A percentile compares a stretch with the other conserved stretches of the same genome.
Conservation (phyloP, 2,888 invertebrate species). For the Apodemia duryi region DNA sequence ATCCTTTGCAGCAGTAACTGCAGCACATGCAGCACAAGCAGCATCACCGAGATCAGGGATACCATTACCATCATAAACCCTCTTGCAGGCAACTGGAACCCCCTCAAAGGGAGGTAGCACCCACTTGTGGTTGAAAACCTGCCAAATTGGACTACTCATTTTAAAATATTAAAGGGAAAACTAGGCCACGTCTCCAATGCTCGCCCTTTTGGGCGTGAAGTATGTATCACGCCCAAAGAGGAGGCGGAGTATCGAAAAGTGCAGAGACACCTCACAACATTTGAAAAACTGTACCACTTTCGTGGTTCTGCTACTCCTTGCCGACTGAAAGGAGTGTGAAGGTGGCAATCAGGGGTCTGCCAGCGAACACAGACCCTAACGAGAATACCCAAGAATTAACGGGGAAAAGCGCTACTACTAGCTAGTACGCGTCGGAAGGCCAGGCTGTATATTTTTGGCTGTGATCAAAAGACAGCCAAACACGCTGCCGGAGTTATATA, state of each 20-base stretch:
- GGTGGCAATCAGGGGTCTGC: slow-evolving; percentile 29
- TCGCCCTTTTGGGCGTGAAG: background rate
- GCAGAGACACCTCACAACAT: background rate
- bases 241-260: background rate
- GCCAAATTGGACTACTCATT: no score
- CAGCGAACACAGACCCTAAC: slow-evolving; percentile 21
- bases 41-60: no score
- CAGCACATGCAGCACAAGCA: no score
- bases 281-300: background rate
- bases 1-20: no score
- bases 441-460: background rate
- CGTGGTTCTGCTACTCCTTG: background rate
- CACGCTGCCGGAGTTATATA: background rate
- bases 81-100: no score
- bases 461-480: background rate
- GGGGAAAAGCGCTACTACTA: slow-evolving; percentile 16
- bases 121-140: no score
- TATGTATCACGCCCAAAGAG: background rate
- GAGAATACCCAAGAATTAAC: slow-evolving; percentile 18
- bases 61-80: no score
- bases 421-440: background rate
- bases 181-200: background rate
- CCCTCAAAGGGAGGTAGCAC: no score
- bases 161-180: no score
- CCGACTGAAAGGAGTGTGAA: slow-evolving; percentile 15